phyloP scores from a whole-genome alignment of 92 coral and sea anemone species.

The Micromussa lordhowensis region DNA sequence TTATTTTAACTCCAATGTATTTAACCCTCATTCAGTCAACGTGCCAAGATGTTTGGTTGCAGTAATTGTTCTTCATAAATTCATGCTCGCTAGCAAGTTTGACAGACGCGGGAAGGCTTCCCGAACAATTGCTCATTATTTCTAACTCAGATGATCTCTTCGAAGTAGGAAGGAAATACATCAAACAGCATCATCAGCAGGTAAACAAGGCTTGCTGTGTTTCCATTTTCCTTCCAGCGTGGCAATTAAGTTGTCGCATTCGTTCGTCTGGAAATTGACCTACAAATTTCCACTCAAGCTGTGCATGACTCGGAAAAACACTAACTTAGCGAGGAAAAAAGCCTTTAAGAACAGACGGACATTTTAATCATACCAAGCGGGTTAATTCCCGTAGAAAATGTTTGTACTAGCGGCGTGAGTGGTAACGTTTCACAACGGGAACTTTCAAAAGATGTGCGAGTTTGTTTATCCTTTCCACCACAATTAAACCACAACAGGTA shows the following conservation, averaged over 20 bases:
- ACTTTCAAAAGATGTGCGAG: neutral
- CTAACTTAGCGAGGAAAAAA: slow-evolving; percentile 3
- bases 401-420: slow-evolving; percentile 15
- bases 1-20: too few relatives aligned
- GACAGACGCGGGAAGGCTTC: neutral
- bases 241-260: slow-evolving; percentile 19
- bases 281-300: slow-evolving; percentile 22
- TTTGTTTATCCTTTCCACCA: neutral
- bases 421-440: slow-evolving; percentile 24
- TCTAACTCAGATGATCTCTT: neutral
- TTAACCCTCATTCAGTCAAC: too few relatives aligned
- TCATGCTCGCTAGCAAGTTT: too few relatives aligned
- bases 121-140: too few relatives aligned
- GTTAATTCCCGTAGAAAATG: slow-evolving; percentile 28
- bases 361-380: slow-evolving; percentile 38
- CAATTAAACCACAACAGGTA: neutral
- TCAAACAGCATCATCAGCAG: neutral
- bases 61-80: neutral
- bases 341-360: slow-evolving; percentile 6
- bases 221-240: neutral
- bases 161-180: neutral
- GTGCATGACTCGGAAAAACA: too few relatives aligned
- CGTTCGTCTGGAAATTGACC: slow-evolving; percentile 28
- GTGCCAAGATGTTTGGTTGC: too few relatives aligned
- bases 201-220: slow-evolving; percentile 14